Base-by-base conservation (phyloP, 2,888 invertebrate genomes). In the Scaptomyza flava region DNA sequence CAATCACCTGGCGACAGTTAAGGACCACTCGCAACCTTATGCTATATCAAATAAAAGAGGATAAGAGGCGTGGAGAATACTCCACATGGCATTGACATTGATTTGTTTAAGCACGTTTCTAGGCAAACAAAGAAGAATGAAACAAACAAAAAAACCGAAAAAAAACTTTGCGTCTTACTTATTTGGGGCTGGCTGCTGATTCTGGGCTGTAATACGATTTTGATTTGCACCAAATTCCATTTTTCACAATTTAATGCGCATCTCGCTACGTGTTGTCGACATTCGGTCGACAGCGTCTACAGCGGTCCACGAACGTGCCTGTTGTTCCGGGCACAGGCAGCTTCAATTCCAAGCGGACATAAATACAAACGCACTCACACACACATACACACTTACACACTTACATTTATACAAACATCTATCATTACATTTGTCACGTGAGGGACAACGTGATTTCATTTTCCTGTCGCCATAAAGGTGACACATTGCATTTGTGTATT, bases 381-480 rank as follows among this genome's bases (percentile, higher is more conserved):
- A 52, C 48, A 23, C 23, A 23, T 23, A 23, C 17, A 50, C 52
- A 50, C 46, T 38, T 47, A 62, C 45, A 77, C 56, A 68, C 53
- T 27, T n/a, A 36, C 23, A 60, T 57, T 51, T 31, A 50, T 20
- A 43, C 47, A 42, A 46, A 79, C 84, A 86, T 86, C 77, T 87
- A 87, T 86, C 86, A 87, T 87, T 87, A 83, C 86, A 83, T 86
- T 83, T 87, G 86, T 85, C 88, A 87, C 87, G 87, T 87, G 86
- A 81, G 75, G 76, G 87, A 75, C 86, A 87, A 87, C 86, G 87
- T 87, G 86, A 86, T 86, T 86, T 87, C 84, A 87, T 86, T 86
- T 85, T 82, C 82, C 82, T 84, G 80, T 82, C 82, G 84, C 87
- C 84, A 81, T 84, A 84, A 84, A 85, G 84, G 84, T 85, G 84